phyloP scores from a whole-genome alignment of 2,888 invertebrate genomes.

The Cryptus viduatorius region DNA sequence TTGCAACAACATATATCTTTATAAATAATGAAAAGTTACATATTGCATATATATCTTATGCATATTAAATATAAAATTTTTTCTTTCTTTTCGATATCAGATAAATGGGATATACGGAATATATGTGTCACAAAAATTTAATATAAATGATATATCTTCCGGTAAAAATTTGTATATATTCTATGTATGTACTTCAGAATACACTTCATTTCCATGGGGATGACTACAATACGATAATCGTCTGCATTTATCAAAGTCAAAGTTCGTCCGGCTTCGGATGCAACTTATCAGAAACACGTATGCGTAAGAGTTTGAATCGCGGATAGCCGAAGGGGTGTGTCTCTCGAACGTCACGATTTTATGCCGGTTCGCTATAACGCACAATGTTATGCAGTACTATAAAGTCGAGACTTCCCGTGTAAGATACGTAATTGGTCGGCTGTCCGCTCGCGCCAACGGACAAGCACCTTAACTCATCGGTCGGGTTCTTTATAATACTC shows the following conservation, averaged over 20 bases:
- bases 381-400: constrained; percentile 42
- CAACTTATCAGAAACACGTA: constrained; percentile 16
- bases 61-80: too few relatives aligned
- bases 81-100: too few relatives aligned
- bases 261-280: constrained; percentile 5
- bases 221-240: neutral
- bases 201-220: neutral
- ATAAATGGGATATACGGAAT: too few relatives aligned
- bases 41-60: too few relatives aligned
- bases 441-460: constrained; percentile 62
- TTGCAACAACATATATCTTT: too few relatives aligned
- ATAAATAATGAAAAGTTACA: too few relatives aligned
- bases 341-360: constrained; percentile 35
- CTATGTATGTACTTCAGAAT: too few relatives aligned
- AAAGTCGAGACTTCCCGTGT: constrained; percentile 55
- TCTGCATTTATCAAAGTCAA: constrained; percentile 5
- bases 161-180: too few relatives aligned
- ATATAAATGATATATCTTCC: too few relatives aligned
- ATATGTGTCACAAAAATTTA: too few relatives aligned
- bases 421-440: constrained; percentile 58
- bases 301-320: constrained; percentile 19
- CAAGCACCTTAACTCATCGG: constrained; percentile 63
- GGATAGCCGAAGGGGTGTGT: constrained; percentile 37
- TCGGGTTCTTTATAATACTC: constrained; percentile 59
- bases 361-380: constrained; percentile 3